These are phyloP conservation scores for Chrysomela aeneicollis DNA, from an alignment of 2,888 invertebrate species.

Conservation along the genomic window DNA sequence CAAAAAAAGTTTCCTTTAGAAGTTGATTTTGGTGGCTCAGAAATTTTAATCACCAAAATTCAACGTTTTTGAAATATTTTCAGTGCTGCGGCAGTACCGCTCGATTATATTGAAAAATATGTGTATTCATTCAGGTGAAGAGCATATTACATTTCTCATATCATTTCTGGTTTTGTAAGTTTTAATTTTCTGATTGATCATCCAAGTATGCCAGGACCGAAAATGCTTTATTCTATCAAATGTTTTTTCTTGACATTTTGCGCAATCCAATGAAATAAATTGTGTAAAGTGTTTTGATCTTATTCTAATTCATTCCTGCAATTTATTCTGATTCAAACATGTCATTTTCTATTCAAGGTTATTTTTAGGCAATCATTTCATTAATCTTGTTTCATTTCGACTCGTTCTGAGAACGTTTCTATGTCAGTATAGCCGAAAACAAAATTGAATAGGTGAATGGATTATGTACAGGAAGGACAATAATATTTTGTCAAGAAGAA, in stretches of 20 bases:
- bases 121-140: no score
- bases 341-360: constrained; percentile 27
- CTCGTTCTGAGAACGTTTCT: constrained; percentile 3
- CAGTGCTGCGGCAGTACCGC: no score
- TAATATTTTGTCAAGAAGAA: no score
- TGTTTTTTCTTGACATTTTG: not conserved
- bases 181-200: no score
- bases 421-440: not conserved
- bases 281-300: constrained; percentile 1
- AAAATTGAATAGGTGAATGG: not conserved
- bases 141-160: no score
- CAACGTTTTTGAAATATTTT: no score
- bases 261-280: constrained; percentile 1
- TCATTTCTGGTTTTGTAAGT: no score
- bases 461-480: not conserved
- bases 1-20: no score
- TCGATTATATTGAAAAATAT: no score
- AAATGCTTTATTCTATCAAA: not conserved
- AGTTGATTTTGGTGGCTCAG: no score
- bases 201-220: not conserved
- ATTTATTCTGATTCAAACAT: constrained; percentile 21
- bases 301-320: constrained; percentile 4
- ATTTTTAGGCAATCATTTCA: constrained; percentile 31
- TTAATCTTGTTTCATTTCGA: constrained; percentile 20
- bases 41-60: no score